Base-by-base conservation (phyloP, 2,113 vertebrate genomes). In the Trochalopteron elliotii region DNA sequence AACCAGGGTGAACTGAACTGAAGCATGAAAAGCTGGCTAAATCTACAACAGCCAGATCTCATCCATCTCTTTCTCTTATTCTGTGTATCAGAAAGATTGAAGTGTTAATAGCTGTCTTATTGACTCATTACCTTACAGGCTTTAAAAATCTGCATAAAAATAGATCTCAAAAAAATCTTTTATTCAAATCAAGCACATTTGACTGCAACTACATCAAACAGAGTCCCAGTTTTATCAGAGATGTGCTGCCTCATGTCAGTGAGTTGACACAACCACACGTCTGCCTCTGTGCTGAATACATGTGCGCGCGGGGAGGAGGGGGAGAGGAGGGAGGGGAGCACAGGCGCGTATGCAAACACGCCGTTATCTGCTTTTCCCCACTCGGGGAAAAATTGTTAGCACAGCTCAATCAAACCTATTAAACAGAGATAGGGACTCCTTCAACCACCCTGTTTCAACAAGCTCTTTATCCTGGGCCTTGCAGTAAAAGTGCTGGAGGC, bases 91-190 rank as follows among this genome's bases (percentile, higher is more conserved):
- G 69, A 95, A 95, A 96, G 96, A 95, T 50, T 90, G 95, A 96
- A 97, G 92, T 18, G 56, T 84, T 97, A 96, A 97, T 96, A 93
- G 92, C 92, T 94, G 83, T 86, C 72, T 95, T 96, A 93, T 79
- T 96, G 88, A 95, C 86, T 96, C 92, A 83, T 94, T 96, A 95
- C 79, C 68, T 93, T 83, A 52, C 79, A 81, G 71, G 60, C 68
- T 96, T 61, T 76, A 81, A 94, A 94, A 97, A 95, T 96, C 85
- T 92, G 79, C 92, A 96, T 94, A 71, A 96, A 96, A 96, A 96
- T 96, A 96, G 92, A 93, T 92, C 90, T 68, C 0, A 55, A 70
- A 95, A 87, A 93, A 52, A 47, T 47, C 52, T 93, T 60, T 12
- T 92, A 90, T 94, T 96, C 94, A 96, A 90, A 94, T 95, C 72